Conservation (phyloP, 2,113 vertebrate genomes). For the Menura novaehollandiae region DNA sequence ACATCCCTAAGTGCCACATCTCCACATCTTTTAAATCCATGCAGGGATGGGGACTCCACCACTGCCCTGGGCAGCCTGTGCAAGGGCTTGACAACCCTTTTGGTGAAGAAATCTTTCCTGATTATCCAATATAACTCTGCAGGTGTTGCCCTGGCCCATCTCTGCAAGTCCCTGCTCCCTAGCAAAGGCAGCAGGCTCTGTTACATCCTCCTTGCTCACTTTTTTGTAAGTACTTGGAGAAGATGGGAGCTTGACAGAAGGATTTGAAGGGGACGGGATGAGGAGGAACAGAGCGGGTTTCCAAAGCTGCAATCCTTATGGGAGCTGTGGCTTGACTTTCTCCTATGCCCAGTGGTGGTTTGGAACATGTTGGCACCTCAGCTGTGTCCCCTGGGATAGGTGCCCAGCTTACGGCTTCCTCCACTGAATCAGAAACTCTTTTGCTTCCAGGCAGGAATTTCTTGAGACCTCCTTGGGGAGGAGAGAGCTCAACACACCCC, state of each 20-base stretch:
- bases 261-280: not conserved
- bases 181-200: not conserved
- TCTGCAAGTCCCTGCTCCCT: not conserved
- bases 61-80: not conserved
- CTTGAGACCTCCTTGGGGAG: not conserved
- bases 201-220: not conserved
- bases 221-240: not conserved
- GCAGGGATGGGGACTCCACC: not conserved
- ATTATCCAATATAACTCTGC: too few species aligned
- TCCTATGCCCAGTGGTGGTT: rapidly evolving
- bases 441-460: not conserved
- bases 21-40: not conserved
- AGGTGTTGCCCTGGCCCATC: not conserved
- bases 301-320: not conserved
- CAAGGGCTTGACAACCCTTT: not conserved
- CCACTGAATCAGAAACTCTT: not conserved
- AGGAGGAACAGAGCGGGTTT: not conserved
- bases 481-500: rapidly evolving
- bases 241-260: not conserved
- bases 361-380: not conserved
- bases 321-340: not conserved
- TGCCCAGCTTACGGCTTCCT: not conserved
- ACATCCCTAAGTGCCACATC: not conserved
- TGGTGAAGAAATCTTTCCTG: not conserved
- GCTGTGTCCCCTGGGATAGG: not conserved